Evolutionary conservation across 2,797 vertebrate species (phyloP), one percentile per base, ranked within the genome.

Genomic region (Ctenosaura bakeri): DNA sequence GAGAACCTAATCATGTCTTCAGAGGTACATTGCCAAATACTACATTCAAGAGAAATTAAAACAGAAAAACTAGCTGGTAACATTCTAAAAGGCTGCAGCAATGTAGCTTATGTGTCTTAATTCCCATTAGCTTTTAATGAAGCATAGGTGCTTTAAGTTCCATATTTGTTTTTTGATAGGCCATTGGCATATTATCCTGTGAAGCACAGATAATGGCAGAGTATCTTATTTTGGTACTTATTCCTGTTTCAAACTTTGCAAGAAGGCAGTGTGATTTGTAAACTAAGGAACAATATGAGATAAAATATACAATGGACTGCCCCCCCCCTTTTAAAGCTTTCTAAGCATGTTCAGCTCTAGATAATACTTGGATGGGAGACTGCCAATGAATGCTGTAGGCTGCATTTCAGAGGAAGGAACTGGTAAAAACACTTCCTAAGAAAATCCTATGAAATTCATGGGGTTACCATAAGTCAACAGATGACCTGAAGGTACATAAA

Each of bases 1-100:
- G 84, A 87, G 56, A 0, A 2, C 86, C 92, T 94, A 0, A n/a
- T 92, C 26, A 26, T 22, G n/a, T 92, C 93, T 16, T 52, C 38
- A 73, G 42, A 77, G 56, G 35, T 38, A 78, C 59, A 26, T 56
- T 35, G 24, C 69, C 35, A 85, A 74, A 24, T 54, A 50, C 18
- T 83, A 77, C 1, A 59, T 86, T 78, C 20, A 29, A 38, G 62
- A 89, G 62, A 87, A 62, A 56, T 83, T 77, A 62, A 71, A 86
- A 78, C 29, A 35, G 16, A 78, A 83, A 86, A 35, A 24, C 29
- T 81, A 83, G 16, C 59, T 76, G 66, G 26, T 83, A 87, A 38
- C 29, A 52, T 86, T 82, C 6, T 74, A 54, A 90, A 83, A 66
- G 24, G n/a, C 79, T 22, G 52, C 46, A 52, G 26, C 64, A 26